Base-by-base conservation (phyloP, 2,797 vertebrate species). In the Buphagus erythrorhynchus region DNA sequence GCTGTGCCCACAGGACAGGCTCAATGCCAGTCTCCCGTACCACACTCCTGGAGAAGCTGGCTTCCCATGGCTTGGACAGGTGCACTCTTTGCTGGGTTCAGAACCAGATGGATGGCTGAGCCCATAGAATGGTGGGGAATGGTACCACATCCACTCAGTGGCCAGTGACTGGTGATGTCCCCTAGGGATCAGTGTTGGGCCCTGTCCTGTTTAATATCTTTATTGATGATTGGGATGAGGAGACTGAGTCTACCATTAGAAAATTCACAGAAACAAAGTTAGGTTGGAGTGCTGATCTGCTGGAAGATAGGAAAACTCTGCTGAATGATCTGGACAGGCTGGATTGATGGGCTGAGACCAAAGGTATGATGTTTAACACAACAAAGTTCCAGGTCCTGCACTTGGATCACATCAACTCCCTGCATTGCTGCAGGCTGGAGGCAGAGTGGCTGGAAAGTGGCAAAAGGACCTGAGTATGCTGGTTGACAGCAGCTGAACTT, bases 401-500 rank as follows among this genome's bases (percentile, higher is more conserved):
- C 24, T 36, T 62, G 8, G n/a, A 21, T 43, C 57, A 49, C 8
- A 63, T 55, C 28, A 68, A 29, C 14, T n/a, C 16, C 19, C 10
- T 54, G 24, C n/a, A 45, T n/a, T 0, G 0, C 57, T 13, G 19
- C n/a, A 38, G 36, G 24, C n/a, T 43, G 10, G 6, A 9, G 24
- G 4, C 14, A 57, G 65, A 76, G 20, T 3, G 6, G 16, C 20
- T 69, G 25, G 6, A 57, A 76, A 51, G 36, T 2, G 3, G n/a
- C 21, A 63, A 51, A 82, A 57, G 17, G n/a, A 57, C 24, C 36
- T 76, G 28, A 11, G 8, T 1, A 13, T 18, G 36, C 42, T 57
- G n/a, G n/a, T 38, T 0, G 0, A 21, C 11, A 63, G 35, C 11
- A 49, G 43, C 24, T 51, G 65, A 76, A 51, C 36, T 26, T 3